Percentiles rank a stretch among this genome's conserved stretches.
Evolutionary conservation across 2,797 vertebrate species (phyloP).

Genomic region (Coregonus ussuriensis): DNA sequence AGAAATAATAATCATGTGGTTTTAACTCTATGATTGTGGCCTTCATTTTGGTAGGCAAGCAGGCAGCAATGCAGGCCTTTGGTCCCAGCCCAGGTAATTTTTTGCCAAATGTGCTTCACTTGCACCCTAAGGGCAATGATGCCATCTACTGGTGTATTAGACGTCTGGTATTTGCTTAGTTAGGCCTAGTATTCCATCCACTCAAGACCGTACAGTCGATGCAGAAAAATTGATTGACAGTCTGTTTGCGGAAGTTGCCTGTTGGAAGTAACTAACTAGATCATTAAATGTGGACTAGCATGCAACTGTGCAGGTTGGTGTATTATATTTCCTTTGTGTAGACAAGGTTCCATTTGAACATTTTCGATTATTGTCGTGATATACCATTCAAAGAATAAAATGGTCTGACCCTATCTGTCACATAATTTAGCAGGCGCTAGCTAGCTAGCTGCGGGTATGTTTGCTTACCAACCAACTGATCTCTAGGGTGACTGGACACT

Average conservation of each 20-base stretch:
- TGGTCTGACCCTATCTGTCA: background rate
- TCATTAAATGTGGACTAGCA: background rate
- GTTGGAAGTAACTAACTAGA: background rate
- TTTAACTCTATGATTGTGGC: background rate
- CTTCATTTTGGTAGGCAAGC: background rate
- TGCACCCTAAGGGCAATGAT: background rate
- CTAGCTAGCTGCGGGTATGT: no score
- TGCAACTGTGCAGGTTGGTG: background rate
- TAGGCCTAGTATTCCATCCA: constrained; percentile 14
- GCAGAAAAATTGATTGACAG: constrained; percentile 36
- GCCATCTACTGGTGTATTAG: background rate
- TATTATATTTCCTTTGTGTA: background rate
- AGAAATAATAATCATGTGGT: background rate
- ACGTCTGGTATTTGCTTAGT: constrained; percentile 35
- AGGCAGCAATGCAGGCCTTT: background rate
- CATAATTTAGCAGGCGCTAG: no score
- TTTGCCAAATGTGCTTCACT: background rate
- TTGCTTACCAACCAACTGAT: no score
- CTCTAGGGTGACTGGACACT: no score
- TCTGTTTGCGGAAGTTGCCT: constrained; percentile 52
- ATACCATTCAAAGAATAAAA: background rate
- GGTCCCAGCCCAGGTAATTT: background rate
- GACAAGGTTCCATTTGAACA: background rate
- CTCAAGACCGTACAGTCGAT: constrained; percentile 38
- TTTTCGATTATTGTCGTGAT: background rate